Conservation (phyloP, 30 jellyfish, hydroid and myxozoan species). For the Thelohanellus kitauei region DNA sequence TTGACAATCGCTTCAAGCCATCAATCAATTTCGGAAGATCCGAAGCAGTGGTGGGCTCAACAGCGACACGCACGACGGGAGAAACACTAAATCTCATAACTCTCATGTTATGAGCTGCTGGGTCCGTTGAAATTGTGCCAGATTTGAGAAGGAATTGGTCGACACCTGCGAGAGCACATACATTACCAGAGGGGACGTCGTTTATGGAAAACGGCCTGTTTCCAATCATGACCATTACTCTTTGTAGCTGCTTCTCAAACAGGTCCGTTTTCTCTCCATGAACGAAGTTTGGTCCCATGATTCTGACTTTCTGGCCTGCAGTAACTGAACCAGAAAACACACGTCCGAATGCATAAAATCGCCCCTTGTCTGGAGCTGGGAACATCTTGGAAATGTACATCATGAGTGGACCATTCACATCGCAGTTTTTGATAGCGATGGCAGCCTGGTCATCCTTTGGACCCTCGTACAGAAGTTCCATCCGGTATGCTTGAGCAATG, state of each 20-base stretch:
- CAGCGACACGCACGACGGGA: conserved; percentile 97
- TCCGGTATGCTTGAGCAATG: conserved; percentile 74
- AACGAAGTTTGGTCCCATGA: conserved; percentile 73
- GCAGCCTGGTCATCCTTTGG: conserved; percentile 80
- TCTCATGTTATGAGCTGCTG: conserved; percentile 54
- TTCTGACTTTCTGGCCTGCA: conserved; percentile 65
- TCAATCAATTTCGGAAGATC: conserved; percentile 91
- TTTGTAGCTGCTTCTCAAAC: conserved; percentile 30
- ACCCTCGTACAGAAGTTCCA: conserved; percentile 83
- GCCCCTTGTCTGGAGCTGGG: conserved; percentile 92
- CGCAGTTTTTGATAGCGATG: conserved; percentile 57
- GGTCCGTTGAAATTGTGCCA: conserved; percentile 73
- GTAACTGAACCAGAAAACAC: conserved; percentile 90
- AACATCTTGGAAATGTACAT: conserved; percentile 96
- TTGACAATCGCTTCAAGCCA: conserved; percentile 78
- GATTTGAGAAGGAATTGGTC: conserved; percentile 74
- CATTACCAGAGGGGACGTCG: conserved; percentile 95
- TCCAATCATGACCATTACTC: conserved; percentile 91
- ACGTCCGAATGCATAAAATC: conserved; percentile 97
- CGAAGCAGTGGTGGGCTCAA: conserved; percentile 83
- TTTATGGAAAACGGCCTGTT: conserved; percentile 73
- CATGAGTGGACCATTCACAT: conserved; percentile 58
- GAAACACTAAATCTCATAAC: no score
- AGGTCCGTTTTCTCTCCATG: conserved; percentile 88
- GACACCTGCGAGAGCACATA: conserved; percentile 95